phyloP scores from a whole-genome alignment of 2,797 vertebrate genomes.

The Eremophila alpestris region DNA sequence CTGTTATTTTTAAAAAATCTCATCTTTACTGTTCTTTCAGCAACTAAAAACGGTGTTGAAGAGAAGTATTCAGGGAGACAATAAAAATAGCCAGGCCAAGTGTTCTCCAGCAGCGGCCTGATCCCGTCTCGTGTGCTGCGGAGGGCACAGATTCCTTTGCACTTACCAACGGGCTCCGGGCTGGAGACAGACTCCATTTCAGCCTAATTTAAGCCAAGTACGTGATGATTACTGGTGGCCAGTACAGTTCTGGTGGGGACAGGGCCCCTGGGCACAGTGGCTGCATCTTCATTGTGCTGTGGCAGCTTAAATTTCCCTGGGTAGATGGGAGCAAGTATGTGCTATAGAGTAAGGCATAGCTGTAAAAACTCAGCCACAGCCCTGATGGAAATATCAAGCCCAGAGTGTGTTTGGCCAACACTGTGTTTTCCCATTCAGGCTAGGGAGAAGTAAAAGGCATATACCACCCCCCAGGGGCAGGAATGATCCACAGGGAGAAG shows the following conservation, averaged over 20 bases:
- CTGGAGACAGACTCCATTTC: slow-evolving; percentile 54
- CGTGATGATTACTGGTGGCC: background rate
- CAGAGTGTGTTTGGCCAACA: background rate
- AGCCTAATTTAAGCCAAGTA: slow-evolving; percentile 58
- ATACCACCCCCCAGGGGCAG: background rate
- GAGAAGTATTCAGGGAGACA: slow-evolving; percentile 12
- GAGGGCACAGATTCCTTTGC: slow-evolving; percentile 50
- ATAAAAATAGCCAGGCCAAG: slow-evolving; percentile 57
- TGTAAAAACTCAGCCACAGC: background rate
- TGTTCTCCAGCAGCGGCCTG: slow-evolving; percentile 33
- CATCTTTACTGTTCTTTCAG: slow-evolving; percentile 19
- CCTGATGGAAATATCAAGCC: background rate
- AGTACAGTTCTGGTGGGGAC: background rate
- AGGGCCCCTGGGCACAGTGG: accelerated
- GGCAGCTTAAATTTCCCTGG: background rate
- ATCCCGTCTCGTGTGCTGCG: background rate
- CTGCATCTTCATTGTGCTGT: accelerated
- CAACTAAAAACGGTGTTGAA: background rate
- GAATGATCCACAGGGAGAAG: background rate
- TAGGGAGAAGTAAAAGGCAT: background rate
- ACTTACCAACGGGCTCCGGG: background rate
- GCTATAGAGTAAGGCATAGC: background rate
- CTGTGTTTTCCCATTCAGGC: background rate
- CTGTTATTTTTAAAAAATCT: background rate
- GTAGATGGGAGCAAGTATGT: background rate